These are phyloP conservation scores for Toxonevra muliebris DNA, from an alignment of 2,888 invertebrate genomes.

Conservation along the genomic window DNA sequence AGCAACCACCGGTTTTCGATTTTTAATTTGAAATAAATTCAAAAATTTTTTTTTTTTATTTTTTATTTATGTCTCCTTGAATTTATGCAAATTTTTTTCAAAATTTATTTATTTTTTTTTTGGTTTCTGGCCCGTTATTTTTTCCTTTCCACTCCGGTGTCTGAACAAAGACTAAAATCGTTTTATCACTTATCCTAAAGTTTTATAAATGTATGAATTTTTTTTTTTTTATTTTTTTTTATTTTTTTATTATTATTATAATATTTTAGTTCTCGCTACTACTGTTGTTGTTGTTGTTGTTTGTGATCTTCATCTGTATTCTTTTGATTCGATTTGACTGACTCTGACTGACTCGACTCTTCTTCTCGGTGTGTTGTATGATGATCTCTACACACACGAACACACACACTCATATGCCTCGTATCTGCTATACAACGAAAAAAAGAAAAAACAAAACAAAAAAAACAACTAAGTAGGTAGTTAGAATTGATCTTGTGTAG, in stretches of 20 bases:
- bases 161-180: conserved; percentile 61
- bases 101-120: conserved; percentile 22
- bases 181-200: conserved; percentile 58
- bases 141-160: conserved; percentile 49
- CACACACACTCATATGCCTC: neutral
- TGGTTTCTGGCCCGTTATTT: conserved; percentile 23
- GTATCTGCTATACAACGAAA: neutral
- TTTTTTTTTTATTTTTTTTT: no score
- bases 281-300: no score
- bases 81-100: conserved; percentile 14
- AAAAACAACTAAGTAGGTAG: neutral
- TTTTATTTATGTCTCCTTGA: conserved; percentile 11
- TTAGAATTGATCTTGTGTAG: neutral
- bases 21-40: no score
- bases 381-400: neutral
- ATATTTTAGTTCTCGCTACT: no score
- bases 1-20: conserved; percentile 3
- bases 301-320: neutral
- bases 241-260: conserved; percentile 3
- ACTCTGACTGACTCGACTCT: neutral
- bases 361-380: neutral
- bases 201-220: conserved; percentile 47
- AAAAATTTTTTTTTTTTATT: conserved; percentile 21
- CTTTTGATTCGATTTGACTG: neutral
- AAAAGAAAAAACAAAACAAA: neutral